A percentile compares a stretch with the other conserved stretches of the same genome.
Evolutionary conservation across 2,888 invertebrate species (phyloP).

Genomic region (Hedya salicella): DNA sequence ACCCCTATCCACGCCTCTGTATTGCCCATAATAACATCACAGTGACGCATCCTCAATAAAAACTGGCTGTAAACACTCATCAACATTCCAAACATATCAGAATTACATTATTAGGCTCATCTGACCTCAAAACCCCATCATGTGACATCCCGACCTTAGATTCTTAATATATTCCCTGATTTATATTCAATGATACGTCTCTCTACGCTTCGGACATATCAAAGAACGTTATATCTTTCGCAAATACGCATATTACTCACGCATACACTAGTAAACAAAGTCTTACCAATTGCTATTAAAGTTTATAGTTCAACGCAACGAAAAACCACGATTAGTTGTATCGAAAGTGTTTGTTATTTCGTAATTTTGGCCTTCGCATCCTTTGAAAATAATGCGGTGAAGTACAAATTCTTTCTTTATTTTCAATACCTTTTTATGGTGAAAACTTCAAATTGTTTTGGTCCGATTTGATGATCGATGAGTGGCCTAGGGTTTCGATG

Average conservation of each 20-base stretch:
- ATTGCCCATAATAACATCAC: not conserved
- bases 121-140: conserved; percentile 30
- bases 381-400: not conserved
- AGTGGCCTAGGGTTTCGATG: no score
- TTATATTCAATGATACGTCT: conserved; percentile 37
- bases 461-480: no score
- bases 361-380: conserved; percentile 14
- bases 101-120: conserved; percentile 18
- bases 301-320: not conserved
- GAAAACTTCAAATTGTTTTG: no score
- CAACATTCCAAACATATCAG: conserved; percentile 23
- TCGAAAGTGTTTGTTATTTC: not conserved
- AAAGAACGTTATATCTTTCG: conserved; percentile 17
- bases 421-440: no score
- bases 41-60: not conserved
- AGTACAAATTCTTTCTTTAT: not conserved
- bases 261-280: not conserved
- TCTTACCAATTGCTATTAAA: not conserved
- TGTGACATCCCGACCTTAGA: conserved; percentile 25
- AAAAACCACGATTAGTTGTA: not conserved
- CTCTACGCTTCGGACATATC: conserved; percentile 23
- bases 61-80: conserved; percentile 1
- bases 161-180: conserved; percentile 33
- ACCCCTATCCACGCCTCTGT: no score
- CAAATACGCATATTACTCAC: conserved; percentile 6